Conservation (phyloP, 2,888 invertebrate genomes). For the Fabriciana adippe region DNA sequence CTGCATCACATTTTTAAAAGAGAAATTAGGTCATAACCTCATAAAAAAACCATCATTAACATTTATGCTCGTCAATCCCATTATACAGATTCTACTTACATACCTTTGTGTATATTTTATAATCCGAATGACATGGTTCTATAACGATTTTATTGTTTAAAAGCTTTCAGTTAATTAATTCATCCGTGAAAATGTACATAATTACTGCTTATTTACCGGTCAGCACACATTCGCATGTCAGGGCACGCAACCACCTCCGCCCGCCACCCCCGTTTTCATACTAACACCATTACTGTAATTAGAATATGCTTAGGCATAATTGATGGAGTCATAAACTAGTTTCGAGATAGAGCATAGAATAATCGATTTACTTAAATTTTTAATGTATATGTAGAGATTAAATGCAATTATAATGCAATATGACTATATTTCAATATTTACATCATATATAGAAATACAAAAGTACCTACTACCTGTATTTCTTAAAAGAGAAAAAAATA, state of each 20-base stretch:
- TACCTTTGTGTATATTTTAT: constrained; percentile 37
- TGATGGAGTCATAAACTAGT: constrained; percentile 69
- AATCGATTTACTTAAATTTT: constrained; percentile 36
- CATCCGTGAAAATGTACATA: constrained; percentile 46
- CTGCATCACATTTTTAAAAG: neutral
- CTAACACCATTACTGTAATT: constrained; percentile 80
- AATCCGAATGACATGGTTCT: constrained; percentile 28
- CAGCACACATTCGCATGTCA: constrained; percentile 60
- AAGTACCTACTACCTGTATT: neutral
- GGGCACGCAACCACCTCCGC: constrained; percentile 57
- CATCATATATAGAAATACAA: neutral
- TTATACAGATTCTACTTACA: constrained; percentile 23
- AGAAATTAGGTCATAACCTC: constrained; percentile 3
- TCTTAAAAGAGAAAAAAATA: neutral
- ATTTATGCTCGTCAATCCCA: constrained; percentile 10
- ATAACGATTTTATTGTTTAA: constrained; percentile 44
- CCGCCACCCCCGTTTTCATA: constrained; percentile 60
- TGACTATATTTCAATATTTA: neutral
- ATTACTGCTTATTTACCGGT: constrained; percentile 51
- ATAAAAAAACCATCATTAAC: constrained; percentile 13
- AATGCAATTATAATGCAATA: constrained; percentile 8
- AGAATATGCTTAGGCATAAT: constrained; percentile 80
- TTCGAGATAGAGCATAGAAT: constrained; percentile 35
- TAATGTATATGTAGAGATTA: constrained; percentile 13
- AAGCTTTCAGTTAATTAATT: constrained; percentile 48